Conservation (phyloP, 2,113 vertebrate species). For the Scatophagus argus region DNA sequence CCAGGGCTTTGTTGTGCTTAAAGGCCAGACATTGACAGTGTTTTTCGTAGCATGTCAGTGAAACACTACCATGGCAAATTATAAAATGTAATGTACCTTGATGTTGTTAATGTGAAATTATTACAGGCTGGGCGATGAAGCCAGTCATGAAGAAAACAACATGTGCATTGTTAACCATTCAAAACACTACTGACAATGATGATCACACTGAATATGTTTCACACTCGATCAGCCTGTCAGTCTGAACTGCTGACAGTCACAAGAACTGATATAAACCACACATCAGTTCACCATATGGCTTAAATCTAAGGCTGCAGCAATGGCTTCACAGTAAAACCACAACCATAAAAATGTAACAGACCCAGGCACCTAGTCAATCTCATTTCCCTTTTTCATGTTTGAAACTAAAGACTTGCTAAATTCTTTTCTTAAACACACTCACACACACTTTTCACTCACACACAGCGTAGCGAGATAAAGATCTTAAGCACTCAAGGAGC, state of each 20-base stretch:
- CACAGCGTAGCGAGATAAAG: not conserved
- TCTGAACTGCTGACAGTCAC: slow-evolving; percentile 14
- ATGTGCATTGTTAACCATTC: not conserved
- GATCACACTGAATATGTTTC: not conserved
- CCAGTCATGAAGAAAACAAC: not conserved
- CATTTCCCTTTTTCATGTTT: not conserved
- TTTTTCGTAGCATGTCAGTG: not conserved
- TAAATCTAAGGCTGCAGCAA: slow-evolving; percentile 16
- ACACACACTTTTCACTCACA: no score
- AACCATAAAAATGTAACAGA: not conserved
- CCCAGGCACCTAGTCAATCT: slow-evolving; percentile 10
- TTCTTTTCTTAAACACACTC: no score
- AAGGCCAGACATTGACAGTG: not conserved
- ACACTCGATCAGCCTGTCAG: not conserved
- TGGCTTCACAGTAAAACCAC: slow-evolving; percentile 27
- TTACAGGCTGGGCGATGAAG: not conserved
- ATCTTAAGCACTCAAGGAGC: not conserved
- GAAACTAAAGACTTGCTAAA: not conserved
- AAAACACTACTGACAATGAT: no score
- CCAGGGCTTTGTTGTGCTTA: not conserved
- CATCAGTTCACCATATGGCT: slow-evolving; percentile 18
- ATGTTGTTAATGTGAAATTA: not conserved
- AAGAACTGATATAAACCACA: not conserved
- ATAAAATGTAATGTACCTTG: not conserved
- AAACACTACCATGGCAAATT: no score